Evolutionary conservation across 1,140 invertebrate species (phyloP).

Genomic region (Drosophila bocki): DNA sequence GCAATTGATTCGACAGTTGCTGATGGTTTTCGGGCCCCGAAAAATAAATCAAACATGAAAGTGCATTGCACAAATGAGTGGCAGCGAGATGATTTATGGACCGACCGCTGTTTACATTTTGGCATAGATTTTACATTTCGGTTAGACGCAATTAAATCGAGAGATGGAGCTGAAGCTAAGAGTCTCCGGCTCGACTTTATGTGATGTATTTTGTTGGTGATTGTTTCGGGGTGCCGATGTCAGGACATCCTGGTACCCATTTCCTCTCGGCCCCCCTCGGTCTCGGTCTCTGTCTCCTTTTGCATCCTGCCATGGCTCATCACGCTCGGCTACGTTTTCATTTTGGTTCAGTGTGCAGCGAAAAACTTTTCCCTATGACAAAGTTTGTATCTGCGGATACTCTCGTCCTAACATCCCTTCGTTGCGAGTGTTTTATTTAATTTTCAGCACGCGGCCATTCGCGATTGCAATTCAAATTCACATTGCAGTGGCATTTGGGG

Average conservation of each 20-base stretch:
- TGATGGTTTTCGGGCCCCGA: slow-evolving; percentile 19
- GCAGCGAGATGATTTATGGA: slow-evolving; percentile 29
- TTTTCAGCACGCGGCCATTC: slow-evolving; percentile 59
- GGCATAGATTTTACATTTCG: slow-evolving; percentile 46
- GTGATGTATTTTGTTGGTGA: slow-evolving; percentile 33
- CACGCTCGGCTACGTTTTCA: slow-evolving; percentile 53
- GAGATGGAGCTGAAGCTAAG: slow-evolving; percentile 23
- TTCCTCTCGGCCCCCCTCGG: neutral
- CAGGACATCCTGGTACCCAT: slow-evolving; percentile 23
- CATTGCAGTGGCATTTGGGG: slow-evolving; percentile 28
- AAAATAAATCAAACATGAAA: slow-evolving; percentile 40
- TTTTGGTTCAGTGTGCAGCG: slow-evolving; percentile 63
- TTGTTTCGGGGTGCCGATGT: slow-evolving; percentile 41
- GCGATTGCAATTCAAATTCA: slow-evolving; percentile 67
- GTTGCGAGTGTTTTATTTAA: slow-evolving; percentile 66
- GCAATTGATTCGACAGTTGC: slow-evolving; percentile 48
- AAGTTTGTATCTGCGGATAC: slow-evolving; percentile 62
- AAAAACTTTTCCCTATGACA: slow-evolving; percentile 59
- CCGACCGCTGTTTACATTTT: slow-evolving; percentile 44
- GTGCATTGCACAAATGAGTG: slow-evolving; percentile 28
- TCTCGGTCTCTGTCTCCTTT: neutral
- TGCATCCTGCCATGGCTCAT: slow-evolving; percentile 32
- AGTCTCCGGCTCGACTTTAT: slow-evolving; percentile 33
- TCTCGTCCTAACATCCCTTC: slow-evolving; percentile 41
- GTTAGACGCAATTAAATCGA: slow-evolving; percentile 67